Evolutionary conservation across 2,888 invertebrate species (phyloP).

Genomic region (Erynnis tages): DNA sequence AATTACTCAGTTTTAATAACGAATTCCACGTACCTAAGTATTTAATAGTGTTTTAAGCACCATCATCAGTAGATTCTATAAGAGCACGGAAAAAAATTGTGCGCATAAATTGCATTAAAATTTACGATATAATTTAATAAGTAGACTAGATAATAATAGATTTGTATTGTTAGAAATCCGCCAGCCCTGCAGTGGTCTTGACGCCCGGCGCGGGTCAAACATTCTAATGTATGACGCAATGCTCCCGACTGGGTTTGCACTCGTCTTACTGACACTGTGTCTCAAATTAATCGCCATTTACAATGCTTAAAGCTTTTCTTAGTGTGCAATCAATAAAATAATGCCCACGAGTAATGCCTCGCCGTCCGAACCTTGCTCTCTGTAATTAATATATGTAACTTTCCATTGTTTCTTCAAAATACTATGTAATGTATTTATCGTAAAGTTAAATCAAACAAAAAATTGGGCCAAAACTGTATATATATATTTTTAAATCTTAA

Average conservation of each 20-base stretch:
- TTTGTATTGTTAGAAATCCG: background rate
- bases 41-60: no score
- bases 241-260: constrained; percentile 70
- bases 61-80: no score
- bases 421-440: no score
- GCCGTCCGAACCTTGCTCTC: constrained; percentile 6
- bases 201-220: constrained; percentile 65
- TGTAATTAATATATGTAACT: constrained; percentile 8
- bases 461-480: no score
- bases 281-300: constrained; percentile 42
- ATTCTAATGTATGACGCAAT: constrained; percentile 77
- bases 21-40: no score
- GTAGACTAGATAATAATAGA: no score
- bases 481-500: no score
- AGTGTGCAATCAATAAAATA: constrained; percentile 18
- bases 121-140: no score
- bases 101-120: no score
- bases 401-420: constrained; percentile 1
- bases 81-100: no score
- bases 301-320: constrained; percentile 25
- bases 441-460: no score
- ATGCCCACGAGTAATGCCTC: constrained; percentile 3
- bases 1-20: no score
- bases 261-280: constrained; percentile 59
- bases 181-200: constrained; percentile 39